Base-by-base conservation (phyloP, 1,140 invertebrate genomes). In the Trichomalopsis sarcophagae region DNA sequence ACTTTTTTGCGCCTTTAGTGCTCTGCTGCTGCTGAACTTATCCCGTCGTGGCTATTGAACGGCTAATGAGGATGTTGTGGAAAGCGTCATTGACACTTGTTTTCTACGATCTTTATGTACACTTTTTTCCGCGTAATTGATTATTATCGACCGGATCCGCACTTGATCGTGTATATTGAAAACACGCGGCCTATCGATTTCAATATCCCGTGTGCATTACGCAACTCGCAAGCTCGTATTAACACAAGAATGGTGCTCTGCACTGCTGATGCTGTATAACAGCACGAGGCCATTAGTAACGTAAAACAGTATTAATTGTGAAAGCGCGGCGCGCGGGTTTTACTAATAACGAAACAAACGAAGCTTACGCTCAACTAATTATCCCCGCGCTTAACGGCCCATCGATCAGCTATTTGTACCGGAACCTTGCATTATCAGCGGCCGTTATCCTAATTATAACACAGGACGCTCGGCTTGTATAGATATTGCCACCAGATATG, bases 241-340 rank as follows among this genome's bases (percentile, higher is more conserved):
- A 44, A 44, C 0, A 10, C 7, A 44, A 44, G 6, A 23, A 69
- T 69, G 68, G 10, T 11, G 6, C 11, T 69, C 68, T 5, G n/a
- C 40, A 13, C n/a, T 27, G 71, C 71, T 14, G 71, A 0, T 21
- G 7, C 4, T 6, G 33, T 36, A 11, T 6, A 69, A 33, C 14
- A 33, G 71, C 71, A 30, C 30, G 71, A 44, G 68, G 68, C 27
- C 23, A 71, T 71, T 30, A 71, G 68, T 30, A 30, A 30, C 21
- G 36, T 44, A 75, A 75, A 75, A 75, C 73, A 75, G 36, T 44
- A 44, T n/a, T 44, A 75, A 75, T 75, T 75, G 73, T n/a, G 6
- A 10, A 14, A 71, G 27, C 27, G 23, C 23, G 1, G 33, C 13
- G 27, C 17, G 71, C 71, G 13, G 11, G 30, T 21, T 21, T 23